Evolutionary conservation across 2,113 vertebrate species (phyloP).

Genomic region (Tupaia chinensis): DNA sequence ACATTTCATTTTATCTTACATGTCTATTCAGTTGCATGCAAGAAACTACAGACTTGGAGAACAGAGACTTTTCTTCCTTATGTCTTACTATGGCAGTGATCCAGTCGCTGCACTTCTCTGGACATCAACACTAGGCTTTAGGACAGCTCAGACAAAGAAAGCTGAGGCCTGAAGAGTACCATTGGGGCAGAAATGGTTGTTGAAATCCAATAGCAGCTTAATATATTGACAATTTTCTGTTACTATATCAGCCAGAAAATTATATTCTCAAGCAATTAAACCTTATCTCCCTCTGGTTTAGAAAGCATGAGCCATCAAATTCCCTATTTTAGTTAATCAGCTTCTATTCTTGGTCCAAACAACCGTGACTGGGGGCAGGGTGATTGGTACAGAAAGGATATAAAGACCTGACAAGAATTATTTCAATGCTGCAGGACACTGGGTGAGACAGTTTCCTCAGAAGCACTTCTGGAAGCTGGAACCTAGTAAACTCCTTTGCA

Average conservation of each 20-base stretch:
- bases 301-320: slow-evolving; percentile 82
- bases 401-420: not conserved
- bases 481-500: not conserved
- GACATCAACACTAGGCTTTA: not conserved
- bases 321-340: slow-evolving; percentile 84
- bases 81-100: not conserved
- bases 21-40: not conserved
- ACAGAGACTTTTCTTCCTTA: not conserved
- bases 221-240: slow-evolving; percentile 83
- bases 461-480: not conserved
- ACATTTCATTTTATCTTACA: not conserved
- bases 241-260: slow-evolving; percentile 85
- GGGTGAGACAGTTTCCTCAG: not conserved
- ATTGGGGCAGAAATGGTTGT: not conserved
- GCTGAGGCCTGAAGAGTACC: not conserved
- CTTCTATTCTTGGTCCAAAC: slow-evolving; percentile 69
- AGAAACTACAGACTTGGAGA: not conserved
- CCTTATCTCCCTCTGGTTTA: slow-evolving; percentile 80
- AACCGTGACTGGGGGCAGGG: not conserved
- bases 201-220: slow-evolving; percentile 75
- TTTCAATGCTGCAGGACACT: not conserved
- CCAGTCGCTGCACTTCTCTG: not conserved
- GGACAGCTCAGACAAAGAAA: not conserved
- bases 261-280: slow-evolving; percentile 87
- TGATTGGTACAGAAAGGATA: not conserved